Evolutionary conservation across 2,797 vertebrate genomes (phyloP).

Genomic region (Pangasius krempfi): DNA sequence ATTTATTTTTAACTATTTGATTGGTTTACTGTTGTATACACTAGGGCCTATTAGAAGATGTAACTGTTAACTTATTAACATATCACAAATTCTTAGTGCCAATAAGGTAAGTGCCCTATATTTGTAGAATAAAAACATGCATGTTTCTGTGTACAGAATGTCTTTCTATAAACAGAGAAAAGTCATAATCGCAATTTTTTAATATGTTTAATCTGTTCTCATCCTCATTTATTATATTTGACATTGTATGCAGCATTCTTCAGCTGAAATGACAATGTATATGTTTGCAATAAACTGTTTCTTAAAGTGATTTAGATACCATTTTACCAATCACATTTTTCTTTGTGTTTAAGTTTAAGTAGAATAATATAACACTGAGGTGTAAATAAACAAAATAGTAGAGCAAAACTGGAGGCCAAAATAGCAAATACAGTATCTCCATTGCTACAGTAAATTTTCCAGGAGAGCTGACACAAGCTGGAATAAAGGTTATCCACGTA

Average conservation of each 20-base stretch:
- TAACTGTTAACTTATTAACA: too few relatives aligned
- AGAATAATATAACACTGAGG: too few relatives aligned
- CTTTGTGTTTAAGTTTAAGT: conserved; percentile 55
- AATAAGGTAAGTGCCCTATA: too few relatives aligned
- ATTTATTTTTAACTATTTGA: not conserved
- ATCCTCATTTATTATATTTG: too few relatives aligned
- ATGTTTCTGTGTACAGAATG: not conserved
- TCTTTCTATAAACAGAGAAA: too few relatives aligned
- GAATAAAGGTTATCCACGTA: conserved; percentile 33
- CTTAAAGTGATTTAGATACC: conserved; percentile 34
- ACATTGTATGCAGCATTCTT: not conserved
- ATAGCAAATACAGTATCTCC: conserved; percentile 59
- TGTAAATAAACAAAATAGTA: conserved; percentile 59
- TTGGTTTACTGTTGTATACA: too few relatives aligned
- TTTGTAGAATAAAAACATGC: not conserved
- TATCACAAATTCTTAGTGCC: not conserved
- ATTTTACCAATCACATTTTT: conserved; percentile 61
- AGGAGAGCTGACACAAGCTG: conserved; percentile 30
- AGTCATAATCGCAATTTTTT: not conserved
- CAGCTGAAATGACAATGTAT: not conserved
- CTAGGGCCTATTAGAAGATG: too few relatives aligned
- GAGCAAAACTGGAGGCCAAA: conserved; percentile 61
- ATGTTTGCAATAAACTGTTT: not conserved
- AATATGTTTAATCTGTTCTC: not conserved
- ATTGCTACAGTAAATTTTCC: conserved; percentile 61